These are phyloP conservation scores for Muscicapa striata DNA, from an alignment of 2,797 vertebrate species.

Conservation along the genomic window DNA sequence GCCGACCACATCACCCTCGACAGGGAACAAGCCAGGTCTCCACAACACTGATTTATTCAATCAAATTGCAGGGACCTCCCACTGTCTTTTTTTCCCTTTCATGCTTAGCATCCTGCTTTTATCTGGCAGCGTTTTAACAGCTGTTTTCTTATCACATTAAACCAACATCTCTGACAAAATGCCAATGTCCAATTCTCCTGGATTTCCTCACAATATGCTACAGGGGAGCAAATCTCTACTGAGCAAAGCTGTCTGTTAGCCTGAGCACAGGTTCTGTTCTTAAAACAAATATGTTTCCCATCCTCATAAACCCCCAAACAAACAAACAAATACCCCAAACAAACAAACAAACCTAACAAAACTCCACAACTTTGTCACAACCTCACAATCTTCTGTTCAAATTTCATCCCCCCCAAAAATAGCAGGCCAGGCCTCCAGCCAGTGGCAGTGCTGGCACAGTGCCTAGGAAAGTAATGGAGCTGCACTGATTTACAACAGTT, in stretches of 20 bases:
- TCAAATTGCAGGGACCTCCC: background rate
- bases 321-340: background rate
- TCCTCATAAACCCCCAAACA: background rate
- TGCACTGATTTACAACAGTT: background rate
- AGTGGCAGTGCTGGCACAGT: background rate
- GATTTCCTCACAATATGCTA: background rate
- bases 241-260: background rate
- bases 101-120: background rate
- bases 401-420: fast-evolving
- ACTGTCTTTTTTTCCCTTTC: background rate
- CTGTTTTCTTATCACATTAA: constrained; percentile 34
- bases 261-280: background rate
- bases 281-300: background rate
- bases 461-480: background rate
- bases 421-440: background rate
- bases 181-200: background rate
- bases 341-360: background rate
- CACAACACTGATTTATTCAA: background rate
- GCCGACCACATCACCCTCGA: fast-evolving
- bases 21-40: fast-evolving
- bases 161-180: background rate
- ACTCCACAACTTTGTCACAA: background rate
- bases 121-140: background rate
- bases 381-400: background rate
- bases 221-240: background rate